Conservation (phyloP, 2,113 vertebrate genomes). For the Naja naja region DNA sequence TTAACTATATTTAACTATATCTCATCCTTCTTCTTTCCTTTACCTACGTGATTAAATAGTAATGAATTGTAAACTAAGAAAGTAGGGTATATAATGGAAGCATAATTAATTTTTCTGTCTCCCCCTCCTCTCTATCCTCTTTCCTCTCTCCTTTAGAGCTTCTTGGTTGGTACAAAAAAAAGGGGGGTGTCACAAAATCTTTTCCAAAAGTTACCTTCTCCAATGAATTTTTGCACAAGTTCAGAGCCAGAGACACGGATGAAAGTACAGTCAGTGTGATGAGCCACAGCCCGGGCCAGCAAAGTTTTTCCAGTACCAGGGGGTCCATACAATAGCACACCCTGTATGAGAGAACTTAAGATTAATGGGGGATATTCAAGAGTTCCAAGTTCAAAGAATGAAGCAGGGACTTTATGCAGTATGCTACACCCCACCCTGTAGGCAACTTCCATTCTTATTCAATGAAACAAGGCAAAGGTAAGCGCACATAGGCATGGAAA, state of each 20-base stretch:
- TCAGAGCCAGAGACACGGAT: constrained; percentile 98
- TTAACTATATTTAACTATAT: no score
- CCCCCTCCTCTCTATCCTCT: no score
- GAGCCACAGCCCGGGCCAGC: constrained; percentile 92
- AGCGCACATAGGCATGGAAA: neutral
- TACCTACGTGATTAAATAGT: no score
- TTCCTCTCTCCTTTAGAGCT: no score
- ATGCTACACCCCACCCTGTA: neutral
- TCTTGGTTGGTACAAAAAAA: no score
- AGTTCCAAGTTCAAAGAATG: neutral
- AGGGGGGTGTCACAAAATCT: no score
- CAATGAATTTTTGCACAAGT: constrained; percentile 98
- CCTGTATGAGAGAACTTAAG: constrained; percentile 61
- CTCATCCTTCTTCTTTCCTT: no score
- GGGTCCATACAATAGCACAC: constrained; percentile 93
- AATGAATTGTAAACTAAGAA: no score
- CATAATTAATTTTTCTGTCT: no score
- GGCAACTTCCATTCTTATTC: neutral
- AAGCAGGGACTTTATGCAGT: neutral
- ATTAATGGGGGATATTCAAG: neutral
- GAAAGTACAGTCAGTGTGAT: constrained; percentile 98
- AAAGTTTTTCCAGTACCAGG: constrained; percentile 96
- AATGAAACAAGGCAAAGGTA: neutral
- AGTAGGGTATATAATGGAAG: no score
- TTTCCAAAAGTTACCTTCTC: constrained; percentile 80